Percentiles rank a stretch among this genome's conserved stretches.
phyloP scores from a whole-genome alignment of 2,797 vertebrate species.

The Sphaeramia orbicularis region DNA sequence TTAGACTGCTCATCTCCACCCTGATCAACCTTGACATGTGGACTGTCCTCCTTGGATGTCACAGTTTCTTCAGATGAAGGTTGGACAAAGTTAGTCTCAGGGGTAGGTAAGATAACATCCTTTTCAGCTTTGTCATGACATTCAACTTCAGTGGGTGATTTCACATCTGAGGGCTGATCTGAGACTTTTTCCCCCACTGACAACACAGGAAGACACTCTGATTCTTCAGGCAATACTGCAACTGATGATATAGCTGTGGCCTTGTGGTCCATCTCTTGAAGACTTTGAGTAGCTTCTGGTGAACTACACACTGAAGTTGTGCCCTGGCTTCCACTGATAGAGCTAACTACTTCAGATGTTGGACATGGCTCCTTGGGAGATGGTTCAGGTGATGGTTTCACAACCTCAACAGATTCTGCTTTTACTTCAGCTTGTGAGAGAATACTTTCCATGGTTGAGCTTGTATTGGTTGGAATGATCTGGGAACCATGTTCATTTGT shows the following conservation, averaged over 20 bases:
- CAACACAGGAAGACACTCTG: slow-evolving; percentile 17
- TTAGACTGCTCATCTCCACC: slow-evolving; percentile 66
- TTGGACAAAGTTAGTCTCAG: slow-evolving; percentile 37
- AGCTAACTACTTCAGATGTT: slow-evolving; percentile 12
- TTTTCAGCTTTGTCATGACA: slow-evolving; percentile 33
- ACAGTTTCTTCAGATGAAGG: slow-evolving; percentile 40
- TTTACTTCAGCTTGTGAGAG: slow-evolving; percentile 32
- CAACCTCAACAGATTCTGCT: slow-evolving; percentile 17
- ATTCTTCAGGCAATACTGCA: slow-evolving; percentile 9
- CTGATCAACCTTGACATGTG: slow-evolving; percentile 48
- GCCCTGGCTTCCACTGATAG: slow-evolving; percentile 20
- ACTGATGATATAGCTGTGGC: slow-evolving; percentile 26
- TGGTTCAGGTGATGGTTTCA: slow-evolving; percentile 12
- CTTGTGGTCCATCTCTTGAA: neutral
- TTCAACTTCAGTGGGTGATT: slow-evolving; percentile 34
- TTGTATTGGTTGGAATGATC: slow-evolving; percentile 4
- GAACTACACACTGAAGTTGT: slow-evolving; percentile 11
- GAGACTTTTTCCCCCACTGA: slow-evolving; percentile 23
- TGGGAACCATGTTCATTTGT: slow-evolving; percentile 34
- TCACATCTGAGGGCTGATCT: slow-evolving; percentile 24
- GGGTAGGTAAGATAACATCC: slow-evolving; percentile 17
- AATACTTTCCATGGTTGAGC: slow-evolving; percentile 10
- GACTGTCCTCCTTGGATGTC: slow-evolving; percentile 48
- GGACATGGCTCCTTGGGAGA: slow-evolving; percentile 20
- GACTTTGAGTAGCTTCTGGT: slow-evolving; percentile 16